Evolutionary conservation across 2,113 vertebrate genomes (phyloP).

Genomic region (Motacilla alba): DNA sequence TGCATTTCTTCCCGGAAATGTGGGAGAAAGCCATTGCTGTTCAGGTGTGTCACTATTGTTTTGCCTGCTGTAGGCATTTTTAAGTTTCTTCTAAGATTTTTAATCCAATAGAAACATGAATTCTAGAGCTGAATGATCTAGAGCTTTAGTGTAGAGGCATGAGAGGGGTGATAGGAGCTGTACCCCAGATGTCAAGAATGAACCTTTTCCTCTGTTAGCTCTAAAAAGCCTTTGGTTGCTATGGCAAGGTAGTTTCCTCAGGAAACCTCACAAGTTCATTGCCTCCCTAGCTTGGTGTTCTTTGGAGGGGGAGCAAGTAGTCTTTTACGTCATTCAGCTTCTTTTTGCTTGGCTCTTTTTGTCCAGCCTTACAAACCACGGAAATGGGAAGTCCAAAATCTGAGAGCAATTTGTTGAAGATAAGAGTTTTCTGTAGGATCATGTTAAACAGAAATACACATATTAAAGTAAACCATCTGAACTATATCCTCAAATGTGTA

Average conservation of each 20-base stretch:
- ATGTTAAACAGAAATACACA: background rate
- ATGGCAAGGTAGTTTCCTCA: background rate
- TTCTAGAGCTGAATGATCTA: background rate
- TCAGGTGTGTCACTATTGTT: background rate
- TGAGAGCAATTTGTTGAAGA: background rate
- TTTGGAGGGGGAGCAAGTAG: background rate
- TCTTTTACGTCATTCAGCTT: background rate
- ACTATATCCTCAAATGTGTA: background rate
- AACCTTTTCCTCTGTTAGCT: background rate
- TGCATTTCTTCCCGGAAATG: background rate
- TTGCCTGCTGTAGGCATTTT: background rate
- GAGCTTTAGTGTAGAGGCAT: background rate
- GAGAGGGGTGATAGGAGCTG: background rate
- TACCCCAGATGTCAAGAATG: background rate
- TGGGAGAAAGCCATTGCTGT: background rate
- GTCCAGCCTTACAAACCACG: background rate
- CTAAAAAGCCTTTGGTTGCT: background rate
- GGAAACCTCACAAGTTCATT: background rate
- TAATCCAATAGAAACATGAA: background rate
- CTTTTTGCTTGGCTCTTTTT: background rate
- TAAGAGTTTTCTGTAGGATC: background rate
- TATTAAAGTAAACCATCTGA: background rate
- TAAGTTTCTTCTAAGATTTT: background rate
- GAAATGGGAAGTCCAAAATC: background rate
- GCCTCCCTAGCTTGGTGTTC: background rate